phyloP scores from a whole-genome alignment of 2,113 vertebrate species.

The Larimichthys polyactis region DNA sequence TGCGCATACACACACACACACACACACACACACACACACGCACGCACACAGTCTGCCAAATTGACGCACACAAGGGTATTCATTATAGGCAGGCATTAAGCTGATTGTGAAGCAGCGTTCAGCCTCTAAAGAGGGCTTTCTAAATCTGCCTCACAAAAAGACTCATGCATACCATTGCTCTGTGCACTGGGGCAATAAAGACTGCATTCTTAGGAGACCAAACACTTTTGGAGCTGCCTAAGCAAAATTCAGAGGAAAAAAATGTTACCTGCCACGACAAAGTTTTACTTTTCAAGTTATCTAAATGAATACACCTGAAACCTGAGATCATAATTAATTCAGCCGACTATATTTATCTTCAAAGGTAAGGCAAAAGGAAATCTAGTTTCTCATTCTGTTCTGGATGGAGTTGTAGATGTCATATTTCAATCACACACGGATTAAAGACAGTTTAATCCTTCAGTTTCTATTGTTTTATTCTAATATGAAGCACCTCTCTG shows the following conservation, averaged over 20 bases:
- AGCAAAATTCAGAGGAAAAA: conserved; percentile 32
- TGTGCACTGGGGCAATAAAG: conserved; percentile 79
- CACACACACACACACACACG: neutral
- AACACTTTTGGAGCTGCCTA: conserved; percentile 64
- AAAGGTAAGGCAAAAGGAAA: neutral
- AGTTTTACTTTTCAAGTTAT: conserved; percentile 11
- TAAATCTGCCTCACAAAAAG: conserved; percentile 86
- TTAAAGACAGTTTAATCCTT: conserved; percentile 33
- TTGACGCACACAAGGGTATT: conserved; percentile 82
- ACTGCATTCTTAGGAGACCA: conserved; percentile 77
- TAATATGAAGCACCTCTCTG: conserved; percentile 7
- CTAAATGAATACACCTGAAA: neutral
- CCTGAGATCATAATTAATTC: neutral
- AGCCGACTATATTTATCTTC: neutral
- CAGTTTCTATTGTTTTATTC: conserved; percentile 30
- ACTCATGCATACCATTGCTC: conserved; percentile 81
- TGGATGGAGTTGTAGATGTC: conserved; percentile 28
- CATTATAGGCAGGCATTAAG: conserved; percentile 83
- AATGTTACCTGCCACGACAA: neutral
- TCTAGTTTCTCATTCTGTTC: neutral
- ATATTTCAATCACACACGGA: conserved; percentile 26
- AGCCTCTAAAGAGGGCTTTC: conserved; percentile 84
- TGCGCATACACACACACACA: conserved; percentile 4
- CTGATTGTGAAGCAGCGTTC: conserved; percentile 82
- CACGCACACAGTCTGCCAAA: conserved; percentile 56